Evolutionary conservation across 2,113 vertebrate species (phyloP), one percentile per base, ranked within the genome.

Genomic region (Aythya baeri): DNA sequence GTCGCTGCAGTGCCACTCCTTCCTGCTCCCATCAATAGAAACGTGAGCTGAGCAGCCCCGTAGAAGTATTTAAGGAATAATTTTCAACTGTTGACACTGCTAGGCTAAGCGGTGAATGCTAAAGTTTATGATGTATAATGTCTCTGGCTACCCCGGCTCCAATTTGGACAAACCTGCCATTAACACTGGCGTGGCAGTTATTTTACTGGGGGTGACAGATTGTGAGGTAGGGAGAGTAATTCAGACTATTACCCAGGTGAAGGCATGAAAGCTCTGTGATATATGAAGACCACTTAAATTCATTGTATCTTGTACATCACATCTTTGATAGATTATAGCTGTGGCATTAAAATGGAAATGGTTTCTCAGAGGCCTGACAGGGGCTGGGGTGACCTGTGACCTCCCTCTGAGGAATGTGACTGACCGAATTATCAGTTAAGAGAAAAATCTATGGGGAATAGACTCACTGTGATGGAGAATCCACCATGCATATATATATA

Each of bases 331-430:
- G 99, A 99, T 99, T 98, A 99, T 98, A 99, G 98, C 98, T 98
- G 98, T 98, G 98, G 99, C 99, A 99, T 99, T 99, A 99, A 99
- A 99, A 99, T 99, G 99, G 99, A 99, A 99, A 99, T 99, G 97
- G 98, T 98, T 99, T 98, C 97, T 97, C 98, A 97, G 98, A 98
- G 98, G 97, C 98, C 98, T 98, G 99, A 99, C 98, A 98, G 98
- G 98, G 98, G 98, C 97, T 96, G 91, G 97, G 97, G 92, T 94
- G 97, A 99, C 99, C 99, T 86, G 2, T 98, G 98, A 98, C 98
- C 98, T 98, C 98, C 98, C 97, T 98, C 98, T 96, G 98, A 98
- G 98, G 98, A 98, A 98, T 98, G 98, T 97, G 97, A 98, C 98
- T 98, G 98, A 98, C 98, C 98, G 94, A 98, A 98, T 98, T 98